Conservation (phyloP, 2,113 vertebrate species). For the Thamnaconus septentrionalis region DNA sequence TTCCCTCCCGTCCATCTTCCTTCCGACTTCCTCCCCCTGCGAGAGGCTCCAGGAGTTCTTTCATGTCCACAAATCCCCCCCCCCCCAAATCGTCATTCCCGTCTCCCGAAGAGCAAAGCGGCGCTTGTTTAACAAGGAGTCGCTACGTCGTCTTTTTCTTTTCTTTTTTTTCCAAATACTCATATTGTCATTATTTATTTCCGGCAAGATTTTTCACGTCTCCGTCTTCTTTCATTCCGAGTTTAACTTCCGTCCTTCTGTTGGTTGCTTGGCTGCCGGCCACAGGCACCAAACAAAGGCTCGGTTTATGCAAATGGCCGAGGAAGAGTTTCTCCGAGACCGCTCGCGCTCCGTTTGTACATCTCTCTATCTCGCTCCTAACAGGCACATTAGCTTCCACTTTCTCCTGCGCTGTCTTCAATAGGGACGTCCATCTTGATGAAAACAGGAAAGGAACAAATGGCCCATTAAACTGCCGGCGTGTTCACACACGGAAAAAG, state of each 20-base stretch:
- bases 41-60: slow-evolving; percentile 44
- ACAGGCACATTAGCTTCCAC: slow-evolving; percentile 59
- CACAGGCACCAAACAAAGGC: slow-evolving; percentile 80
- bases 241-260: slow-evolving; percentile 82
- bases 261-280: slow-evolving; percentile 76
- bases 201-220: slow-evolving; percentile 71
- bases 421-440: slow-evolving; percentile 61
- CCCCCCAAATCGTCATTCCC: slow-evolving; percentile 57
- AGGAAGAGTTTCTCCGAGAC: slow-evolving; percentile 56
- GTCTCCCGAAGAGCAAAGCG: slow-evolving; percentile 46
- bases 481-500: slow-evolving; percentile 12
- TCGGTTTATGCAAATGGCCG: slow-evolving; percentile 80
- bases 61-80: slow-evolving; percentile 65
- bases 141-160: slow-evolving; percentile 53
- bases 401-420: slow-evolving; percentile 51
- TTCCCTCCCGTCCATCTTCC: slow-evolving; percentile 16
- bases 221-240: slow-evolving; percentile 67
- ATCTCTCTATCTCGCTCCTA: slow-evolving; percentile 51
- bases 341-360: slow-evolving; percentile 35
- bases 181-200: slow-evolving; percentile 69
- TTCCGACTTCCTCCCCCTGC: slow-evolving; percentile 32
- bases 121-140: slow-evolving; percentile 36
- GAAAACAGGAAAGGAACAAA: slow-evolving; percentile 24
- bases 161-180: slow-evolving; percentile 46
- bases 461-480: slow-evolving; percentile 32